phyloP scores from a whole-genome alignment of 1,140 invertebrate genomes.

The Centruroides sculpturatus region DNA sequence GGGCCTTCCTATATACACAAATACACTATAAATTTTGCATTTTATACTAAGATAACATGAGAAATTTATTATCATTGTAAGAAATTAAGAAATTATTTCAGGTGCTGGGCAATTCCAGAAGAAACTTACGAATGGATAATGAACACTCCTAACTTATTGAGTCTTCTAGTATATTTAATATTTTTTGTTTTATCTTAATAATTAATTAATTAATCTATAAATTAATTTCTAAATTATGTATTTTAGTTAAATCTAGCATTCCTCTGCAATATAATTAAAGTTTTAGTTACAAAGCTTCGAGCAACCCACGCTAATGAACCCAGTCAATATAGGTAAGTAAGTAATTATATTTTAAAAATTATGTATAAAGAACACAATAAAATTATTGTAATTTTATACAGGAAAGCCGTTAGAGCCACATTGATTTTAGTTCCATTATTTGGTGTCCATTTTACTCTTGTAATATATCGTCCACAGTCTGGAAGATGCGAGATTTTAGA shows the following conservation, averaged over 20 bases:
- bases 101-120: constrained; percentile 34
- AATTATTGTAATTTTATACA: constrained; percentile 15
- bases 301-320: constrained; percentile 34
- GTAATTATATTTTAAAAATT: too few relatives aligned
- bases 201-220: too few relatives aligned
- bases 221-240: too few relatives aligned
- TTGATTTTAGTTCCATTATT: constrained; percentile 41
- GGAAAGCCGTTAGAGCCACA: constrained; percentile 41
- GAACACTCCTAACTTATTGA: constrained; percentile 33
- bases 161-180: constrained; percentile 27
- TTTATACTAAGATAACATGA: too few relatives aligned
- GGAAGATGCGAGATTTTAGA: constrained; percentile 25
- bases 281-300: constrained; percentile 16
- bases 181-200: too few relatives aligned
- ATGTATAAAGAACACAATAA: too few relatives aligned
- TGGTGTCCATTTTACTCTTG: constrained; percentile 39
- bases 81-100: too few relatives aligned
- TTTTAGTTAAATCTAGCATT: constrained; percentile 16
- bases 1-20: too few relatives aligned
- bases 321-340: constrained; percentile 38
- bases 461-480: constrained; percentile 30
- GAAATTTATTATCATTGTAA: too few relatives aligned
- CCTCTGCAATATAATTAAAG: constrained; percentile 16
- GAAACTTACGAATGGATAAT: constrained; percentile 35
- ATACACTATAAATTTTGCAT: too few relatives aligned